These are phyloP conservation scores for Teinopalpus imperialis DNA, from an alignment of 2,888 invertebrate genomes.

Conservation along the genomic window DNA sequence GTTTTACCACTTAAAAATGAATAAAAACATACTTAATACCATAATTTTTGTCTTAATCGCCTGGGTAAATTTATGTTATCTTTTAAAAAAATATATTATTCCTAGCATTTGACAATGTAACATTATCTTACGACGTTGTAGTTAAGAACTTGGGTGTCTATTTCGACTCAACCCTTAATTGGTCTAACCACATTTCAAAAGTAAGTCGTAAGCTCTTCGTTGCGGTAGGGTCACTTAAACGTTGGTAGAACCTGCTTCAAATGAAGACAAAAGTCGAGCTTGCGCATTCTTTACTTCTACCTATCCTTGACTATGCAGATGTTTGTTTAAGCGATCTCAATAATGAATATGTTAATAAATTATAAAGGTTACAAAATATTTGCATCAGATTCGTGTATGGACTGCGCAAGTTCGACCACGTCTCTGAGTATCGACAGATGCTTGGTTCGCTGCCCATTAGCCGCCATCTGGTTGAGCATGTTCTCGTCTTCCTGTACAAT, in stretches of 20 bases:
- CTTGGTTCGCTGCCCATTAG: conserved; percentile 1
- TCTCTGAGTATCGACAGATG: background rate
- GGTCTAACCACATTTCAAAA: background rate
- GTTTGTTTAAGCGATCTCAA: background rate
- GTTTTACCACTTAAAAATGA: too few relatives aligned
- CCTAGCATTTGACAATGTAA: too few relatives aligned
- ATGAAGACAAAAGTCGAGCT: background rate
- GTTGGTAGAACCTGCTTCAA: background rate
- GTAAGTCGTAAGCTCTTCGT: background rate
- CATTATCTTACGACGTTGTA: too few relatives aligned
- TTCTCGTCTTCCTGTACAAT: too few relatives aligned
- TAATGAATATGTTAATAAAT: conserved; percentile 3
- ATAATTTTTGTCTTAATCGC: too few relatives aligned
- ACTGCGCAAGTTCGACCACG: too few relatives aligned
- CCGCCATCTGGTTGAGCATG: too few relatives aligned
- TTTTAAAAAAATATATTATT: too few relatives aligned
- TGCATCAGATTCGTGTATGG: conserved; percentile 5
- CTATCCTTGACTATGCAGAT: conserved; percentile 4
- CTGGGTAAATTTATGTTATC: too few relatives aligned
- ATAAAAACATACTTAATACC: too few relatives aligned
- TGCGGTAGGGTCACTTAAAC: background rate
- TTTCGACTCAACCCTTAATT: background rate
- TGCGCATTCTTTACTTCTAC: background rate
- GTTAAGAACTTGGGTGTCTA: too few relatives aligned
- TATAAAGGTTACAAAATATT: conserved; percentile 2